phyloP scores from a whole-genome alignment of 2,797 vertebrate species.

The Cyprinodon diabolis region DNA sequence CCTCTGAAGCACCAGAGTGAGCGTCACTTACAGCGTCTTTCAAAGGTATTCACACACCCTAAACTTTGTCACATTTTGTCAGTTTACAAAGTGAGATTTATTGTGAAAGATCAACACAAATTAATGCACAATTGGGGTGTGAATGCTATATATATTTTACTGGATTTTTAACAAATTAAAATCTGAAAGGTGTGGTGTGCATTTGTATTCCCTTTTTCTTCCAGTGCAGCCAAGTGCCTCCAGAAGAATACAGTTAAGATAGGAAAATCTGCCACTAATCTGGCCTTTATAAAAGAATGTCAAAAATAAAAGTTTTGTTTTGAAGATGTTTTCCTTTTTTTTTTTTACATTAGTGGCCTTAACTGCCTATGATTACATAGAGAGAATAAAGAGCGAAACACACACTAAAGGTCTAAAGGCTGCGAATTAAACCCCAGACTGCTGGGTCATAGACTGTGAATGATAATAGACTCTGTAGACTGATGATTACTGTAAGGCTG shows the following conservation, averaged over 20 bases:
- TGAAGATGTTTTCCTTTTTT: not conserved
- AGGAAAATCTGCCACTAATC: not conserved
- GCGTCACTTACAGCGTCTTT: not conserved
- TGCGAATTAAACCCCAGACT: too few species aligned
- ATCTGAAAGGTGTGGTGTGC: not conserved
- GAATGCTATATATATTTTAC: too few species aligned
- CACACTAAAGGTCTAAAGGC: too few species aligned
- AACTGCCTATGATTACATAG: too few species aligned
- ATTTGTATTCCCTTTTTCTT: not conserved
- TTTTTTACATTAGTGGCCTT: too few species aligned
- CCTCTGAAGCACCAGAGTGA: slow-evolving; percentile 10
- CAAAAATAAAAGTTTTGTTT: not conserved
- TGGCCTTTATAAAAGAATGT: not conserved
- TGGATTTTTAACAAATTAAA: not conserved
- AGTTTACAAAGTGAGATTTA: not conserved
- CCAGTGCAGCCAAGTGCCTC: not conserved
- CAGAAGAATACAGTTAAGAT: not conserved
- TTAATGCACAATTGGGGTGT: not conserved
- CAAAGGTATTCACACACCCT: not conserved
- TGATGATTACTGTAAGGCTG: too few species aligned
- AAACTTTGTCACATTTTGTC: not conserved
- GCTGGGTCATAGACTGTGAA: too few species aligned
- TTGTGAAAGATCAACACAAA: not conserved
- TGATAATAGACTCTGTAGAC: too few species aligned
- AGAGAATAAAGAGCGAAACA: too few species aligned